A percentile compares a stretch with the other conserved stretches of the same genome.
Evolutionary conservation across 2,888 invertebrate species (phyloP).

Genomic region (Rhopalosiphum nymphaeae): DNA sequence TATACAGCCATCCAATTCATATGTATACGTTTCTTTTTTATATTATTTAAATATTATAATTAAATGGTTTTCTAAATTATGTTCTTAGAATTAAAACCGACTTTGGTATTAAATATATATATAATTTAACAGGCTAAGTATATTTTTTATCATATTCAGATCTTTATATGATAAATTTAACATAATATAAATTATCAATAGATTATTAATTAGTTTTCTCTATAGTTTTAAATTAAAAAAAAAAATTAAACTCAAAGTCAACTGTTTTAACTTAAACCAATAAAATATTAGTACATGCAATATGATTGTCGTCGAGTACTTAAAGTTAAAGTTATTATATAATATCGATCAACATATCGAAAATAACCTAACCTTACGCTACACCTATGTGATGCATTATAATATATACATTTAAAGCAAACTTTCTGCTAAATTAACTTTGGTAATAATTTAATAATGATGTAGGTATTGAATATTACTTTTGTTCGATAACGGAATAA

Average conservation of each 20-base stretch:
- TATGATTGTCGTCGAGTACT: background rate
- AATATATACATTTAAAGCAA: background rate
- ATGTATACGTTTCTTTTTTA: background rate
- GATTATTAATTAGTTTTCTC: background rate
- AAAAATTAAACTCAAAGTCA: background rate
- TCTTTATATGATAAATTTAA: background rate
- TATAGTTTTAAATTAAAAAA: background rate
- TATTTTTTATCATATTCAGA: background rate
- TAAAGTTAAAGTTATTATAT: background rate
- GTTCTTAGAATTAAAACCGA: background rate
- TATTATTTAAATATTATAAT: background rate
- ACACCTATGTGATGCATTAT: background rate
- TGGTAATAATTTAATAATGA: background rate
- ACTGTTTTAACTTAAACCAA: background rate
- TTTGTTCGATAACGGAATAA: conserved; percentile 9
- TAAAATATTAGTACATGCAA: background rate
- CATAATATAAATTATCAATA: background rate
- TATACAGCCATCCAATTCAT: background rate
- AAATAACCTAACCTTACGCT: background rate
- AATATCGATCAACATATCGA: background rate
- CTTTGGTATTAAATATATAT: background rate
- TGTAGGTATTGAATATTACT: conserved; percentile 1
- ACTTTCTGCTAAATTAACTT: background rate
- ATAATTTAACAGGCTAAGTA: background rate
- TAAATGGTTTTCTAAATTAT: background rate